Conservation (phyloP, 2,888 invertebrate species). For the Drosophila cyrtoloma region DNA sequence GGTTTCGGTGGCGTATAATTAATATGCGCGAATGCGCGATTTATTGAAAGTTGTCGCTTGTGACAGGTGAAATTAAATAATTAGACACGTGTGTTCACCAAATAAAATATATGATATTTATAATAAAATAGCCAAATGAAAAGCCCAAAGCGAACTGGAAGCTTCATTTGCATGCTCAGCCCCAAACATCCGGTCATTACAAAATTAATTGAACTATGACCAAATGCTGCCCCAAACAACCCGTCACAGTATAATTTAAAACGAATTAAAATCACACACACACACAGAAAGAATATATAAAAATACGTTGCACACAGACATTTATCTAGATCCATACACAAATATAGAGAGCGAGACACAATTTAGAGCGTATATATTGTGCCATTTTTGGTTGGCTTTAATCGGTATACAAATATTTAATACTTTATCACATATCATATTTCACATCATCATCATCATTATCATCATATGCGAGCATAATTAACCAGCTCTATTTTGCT, state of each 20-base stretch:
- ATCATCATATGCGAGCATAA: conserved; percentile 11
- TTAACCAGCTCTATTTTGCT: conserved; percentile 34
- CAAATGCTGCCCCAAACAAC: conserved; percentile 54
- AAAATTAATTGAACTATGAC: conserved; percentile 77
- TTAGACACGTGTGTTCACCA: neutral
- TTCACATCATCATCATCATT: neutral
- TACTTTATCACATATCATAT: conserved; percentile 32
- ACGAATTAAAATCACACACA: conserved; percentile 66
- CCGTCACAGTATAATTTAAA: conserved; percentile 74
- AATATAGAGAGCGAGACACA: conserved; percentile 27
- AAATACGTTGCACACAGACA: conserved; percentile 3
- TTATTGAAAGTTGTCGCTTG: conserved; percentile 32
- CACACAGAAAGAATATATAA: conserved; percentile 6
- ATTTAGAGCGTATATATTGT: conserved; percentile 33
- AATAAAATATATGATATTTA: neutral
- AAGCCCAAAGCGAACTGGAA: conserved; percentile 10
- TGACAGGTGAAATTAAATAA: conserved; percentile 45
- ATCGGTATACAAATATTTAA: conserved; percentile 7
- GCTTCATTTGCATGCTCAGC: conserved; percentile 68
- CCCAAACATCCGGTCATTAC: conserved; percentile 70
- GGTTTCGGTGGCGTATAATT: conserved; percentile 53
- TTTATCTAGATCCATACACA: conserved; percentile 46
- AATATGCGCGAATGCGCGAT: conserved; percentile 44
- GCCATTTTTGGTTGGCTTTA: conserved; percentile 49
- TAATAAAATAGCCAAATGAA: conserved; percentile 13